A percentile compares a stretch with the other conserved stretches of the same genome.
Conservation (phyloP, 2,113 vertebrate species). For the Odontophorus gujanensis region DNA sequence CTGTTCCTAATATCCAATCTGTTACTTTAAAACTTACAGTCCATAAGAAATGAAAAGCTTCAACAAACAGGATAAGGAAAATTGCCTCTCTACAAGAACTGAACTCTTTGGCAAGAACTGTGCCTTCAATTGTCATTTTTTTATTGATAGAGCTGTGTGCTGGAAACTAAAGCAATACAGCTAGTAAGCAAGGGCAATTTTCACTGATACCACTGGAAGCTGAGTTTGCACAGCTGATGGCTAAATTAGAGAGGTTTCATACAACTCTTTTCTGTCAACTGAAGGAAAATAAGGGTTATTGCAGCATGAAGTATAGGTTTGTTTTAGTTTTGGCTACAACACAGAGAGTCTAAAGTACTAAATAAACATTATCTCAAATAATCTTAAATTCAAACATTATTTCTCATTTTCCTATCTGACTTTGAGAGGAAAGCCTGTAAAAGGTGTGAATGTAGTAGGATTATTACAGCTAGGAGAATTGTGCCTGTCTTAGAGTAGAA, state of each 20-base stretch:
- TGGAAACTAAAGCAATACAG: background rate
- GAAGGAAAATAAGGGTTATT: background rate
- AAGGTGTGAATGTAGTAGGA: background rate
- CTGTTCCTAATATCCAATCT: no score
- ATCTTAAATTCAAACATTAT: background rate
- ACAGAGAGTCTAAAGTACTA: background rate
- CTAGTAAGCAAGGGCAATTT: background rate
- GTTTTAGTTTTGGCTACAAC: background rate
- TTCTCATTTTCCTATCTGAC: background rate
- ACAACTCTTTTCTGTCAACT: background rate
- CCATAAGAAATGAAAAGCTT: background rate
- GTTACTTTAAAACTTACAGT: background rate
- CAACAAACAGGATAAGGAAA: background rate
- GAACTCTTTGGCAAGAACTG: background rate
- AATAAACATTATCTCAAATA: background rate
- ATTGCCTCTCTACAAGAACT: background rate
- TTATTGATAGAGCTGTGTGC: background rate
- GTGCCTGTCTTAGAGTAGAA: background rate
- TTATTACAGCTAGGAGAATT: background rate
- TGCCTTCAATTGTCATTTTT: background rate
- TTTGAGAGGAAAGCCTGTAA: background rate
- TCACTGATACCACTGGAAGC: background rate
- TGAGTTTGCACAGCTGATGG: background rate
- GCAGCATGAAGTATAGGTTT: background rate
- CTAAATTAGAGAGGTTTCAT: background rate